phyloP scores from a whole-genome alignment of 2,797 vertebrate genomes.

The Sebastes vulpes region DNA sequence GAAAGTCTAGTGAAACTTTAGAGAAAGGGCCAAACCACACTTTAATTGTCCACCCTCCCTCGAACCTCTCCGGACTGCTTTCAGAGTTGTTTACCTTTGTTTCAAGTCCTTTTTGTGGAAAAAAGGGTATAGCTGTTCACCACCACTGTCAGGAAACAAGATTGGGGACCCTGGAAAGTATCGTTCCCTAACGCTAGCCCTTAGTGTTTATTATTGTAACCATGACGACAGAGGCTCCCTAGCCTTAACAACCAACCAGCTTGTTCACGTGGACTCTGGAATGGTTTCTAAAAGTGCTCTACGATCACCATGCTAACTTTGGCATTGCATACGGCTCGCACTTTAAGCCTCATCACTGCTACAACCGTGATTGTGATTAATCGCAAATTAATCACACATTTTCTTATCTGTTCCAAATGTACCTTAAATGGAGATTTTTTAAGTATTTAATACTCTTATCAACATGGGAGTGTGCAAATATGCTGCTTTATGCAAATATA shows the following conservation, averaged over 20 bases:
- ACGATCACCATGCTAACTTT: too few relatives aligned
- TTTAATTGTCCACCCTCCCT: not conserved
- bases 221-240: too few relatives aligned
- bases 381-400: too few relatives aligned
- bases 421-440: too few relatives aligned
- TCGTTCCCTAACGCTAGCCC: not conserved
- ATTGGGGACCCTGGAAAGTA: not conserved
- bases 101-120: not conserved
- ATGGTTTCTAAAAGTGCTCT: not conserved
- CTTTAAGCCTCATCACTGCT: too few relatives aligned
- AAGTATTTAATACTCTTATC: too few relatives aligned
- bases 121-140: not conserved
- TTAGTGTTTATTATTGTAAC: not conserved
- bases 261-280: not conserved
- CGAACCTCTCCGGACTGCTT: not conserved
- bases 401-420: too few relatives aligned
- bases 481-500: too few relatives aligned
- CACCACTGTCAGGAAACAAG: not conserved
- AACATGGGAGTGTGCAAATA: too few relatives aligned
- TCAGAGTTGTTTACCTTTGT: not conserved
- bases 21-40: not conserved
- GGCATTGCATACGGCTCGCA: too few relatives aligned
- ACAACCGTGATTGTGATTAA: too few relatives aligned
- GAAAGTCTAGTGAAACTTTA: not conserved
- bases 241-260: not conserved